Evolutionary conservation across 2,888 invertebrate genomes (phyloP).

Genomic region (Antheraea assamensis): DNA sequence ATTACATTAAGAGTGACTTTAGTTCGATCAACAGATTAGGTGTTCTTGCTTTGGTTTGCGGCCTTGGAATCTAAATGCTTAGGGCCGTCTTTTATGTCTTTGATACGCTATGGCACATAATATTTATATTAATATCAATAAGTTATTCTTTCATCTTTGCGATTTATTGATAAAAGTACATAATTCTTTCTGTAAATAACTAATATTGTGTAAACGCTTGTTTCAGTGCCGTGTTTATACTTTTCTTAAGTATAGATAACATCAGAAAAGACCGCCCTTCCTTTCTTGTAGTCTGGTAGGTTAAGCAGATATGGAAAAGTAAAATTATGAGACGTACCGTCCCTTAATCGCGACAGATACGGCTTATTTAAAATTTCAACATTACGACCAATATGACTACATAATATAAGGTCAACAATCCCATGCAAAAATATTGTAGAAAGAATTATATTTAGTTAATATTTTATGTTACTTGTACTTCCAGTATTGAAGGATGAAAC

Average conservation of each 20-base stretch:
- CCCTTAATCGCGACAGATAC: too few relatives aligned
- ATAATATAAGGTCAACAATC: background rate
- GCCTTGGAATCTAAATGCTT: background rate
- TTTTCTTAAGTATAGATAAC: too few relatives aligned
- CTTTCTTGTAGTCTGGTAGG: too few relatives aligned
- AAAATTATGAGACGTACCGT: too few relatives aligned
- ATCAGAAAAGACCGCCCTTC: too few relatives aligned
- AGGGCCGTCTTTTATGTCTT: background rate
- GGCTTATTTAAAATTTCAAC: background rate
- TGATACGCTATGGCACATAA: background rate
- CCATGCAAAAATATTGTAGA: background rate
- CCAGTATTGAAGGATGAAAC: constrained; percentile 44
- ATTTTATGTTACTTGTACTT: constrained; percentile 47
- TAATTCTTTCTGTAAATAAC: too few relatives aligned
- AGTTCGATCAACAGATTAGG: background rate
- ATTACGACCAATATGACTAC: background rate
- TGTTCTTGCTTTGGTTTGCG: background rate
- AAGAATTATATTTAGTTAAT: constrained; percentile 38
- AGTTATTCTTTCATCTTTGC: too few relatives aligned
- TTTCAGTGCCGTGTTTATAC: too few relatives aligned
- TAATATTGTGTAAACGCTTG: too few relatives aligned
- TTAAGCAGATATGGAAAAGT: too few relatives aligned
- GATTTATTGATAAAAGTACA: too few relatives aligned
- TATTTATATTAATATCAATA: too few relatives aligned
- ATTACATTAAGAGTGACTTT: background rate